Percentiles rank a stretch among this genome's conserved stretches.
phyloP scores from a whole-genome alignment of 64 coral and sea anemone genomes.

The Astreopora myriophthalma region DNA sequence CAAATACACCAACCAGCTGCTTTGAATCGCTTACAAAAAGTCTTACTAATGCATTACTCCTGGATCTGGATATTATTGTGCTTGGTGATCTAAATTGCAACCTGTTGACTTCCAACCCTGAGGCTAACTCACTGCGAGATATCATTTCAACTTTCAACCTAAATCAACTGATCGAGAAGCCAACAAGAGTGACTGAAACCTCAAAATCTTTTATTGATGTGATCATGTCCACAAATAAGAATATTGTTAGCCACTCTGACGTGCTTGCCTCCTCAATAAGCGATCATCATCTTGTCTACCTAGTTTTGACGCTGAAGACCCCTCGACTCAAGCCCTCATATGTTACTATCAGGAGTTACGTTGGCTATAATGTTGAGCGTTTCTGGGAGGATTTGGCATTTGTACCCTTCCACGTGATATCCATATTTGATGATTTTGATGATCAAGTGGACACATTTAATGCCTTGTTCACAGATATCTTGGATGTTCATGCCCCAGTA shows the following conservation, averaged over 20 bases:
- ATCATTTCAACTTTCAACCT: slow-evolving; percentile 43
- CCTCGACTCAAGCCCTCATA: no score
- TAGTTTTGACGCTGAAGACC: slow-evolving; percentile 26
- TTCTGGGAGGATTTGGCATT: no score
- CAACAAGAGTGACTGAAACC: slow-evolving; percentile 11
- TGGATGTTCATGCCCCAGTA: no score
- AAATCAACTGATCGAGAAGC: slow-evolving; percentile 42
- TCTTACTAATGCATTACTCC: no score
- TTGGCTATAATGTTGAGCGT: no score
- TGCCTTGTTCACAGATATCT: no score
- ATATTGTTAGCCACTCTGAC: slow-evolving; percentile 29
- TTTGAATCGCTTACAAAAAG: neutral
- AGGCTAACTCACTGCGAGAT: slow-evolving; percentile 18
- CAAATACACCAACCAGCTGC: neutral
- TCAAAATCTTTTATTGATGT: slow-evolving; percentile 54
- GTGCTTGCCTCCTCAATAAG: slow-evolving; percentile 56
- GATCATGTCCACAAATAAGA: neutral
- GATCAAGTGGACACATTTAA: no score
- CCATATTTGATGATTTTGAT: no score
- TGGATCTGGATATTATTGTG: no score
- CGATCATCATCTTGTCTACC: slow-evolving; percentile 56
- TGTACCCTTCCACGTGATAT: no score
- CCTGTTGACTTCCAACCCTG: neutral
- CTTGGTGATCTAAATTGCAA: slow-evolving; percentile 8
- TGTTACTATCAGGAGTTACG: no score